phyloP scores from a whole-genome alignment of 2,113 vertebrate species.

The Neogobius melanostomus region DNA sequence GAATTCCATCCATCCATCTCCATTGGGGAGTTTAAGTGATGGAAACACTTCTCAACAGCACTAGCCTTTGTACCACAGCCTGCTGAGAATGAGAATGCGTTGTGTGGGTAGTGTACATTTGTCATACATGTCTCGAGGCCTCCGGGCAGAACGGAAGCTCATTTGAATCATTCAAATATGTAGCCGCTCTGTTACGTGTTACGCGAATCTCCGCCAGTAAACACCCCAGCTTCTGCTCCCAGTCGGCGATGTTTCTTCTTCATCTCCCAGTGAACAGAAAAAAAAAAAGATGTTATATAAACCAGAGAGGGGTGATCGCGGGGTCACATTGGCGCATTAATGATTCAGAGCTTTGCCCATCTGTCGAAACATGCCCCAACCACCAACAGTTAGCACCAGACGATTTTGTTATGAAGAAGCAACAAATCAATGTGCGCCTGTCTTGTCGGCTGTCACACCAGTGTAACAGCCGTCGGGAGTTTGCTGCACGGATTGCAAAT shows the following conservation, averaged over 20 bases:
- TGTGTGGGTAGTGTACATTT: neutral
- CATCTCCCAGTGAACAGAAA: neutral
- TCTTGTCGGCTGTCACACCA: slow-evolving; percentile 46
- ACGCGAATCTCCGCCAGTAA: neutral
- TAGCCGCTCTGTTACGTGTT: neutral
- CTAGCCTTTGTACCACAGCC: neutral
- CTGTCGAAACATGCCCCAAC: slow-evolving; percentile 21
- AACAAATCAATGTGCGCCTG: slow-evolving; percentile 45
- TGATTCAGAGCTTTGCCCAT: slow-evolving; percentile 19
- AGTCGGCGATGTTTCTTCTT: neutral
- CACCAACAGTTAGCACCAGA: slow-evolving; percentile 25
- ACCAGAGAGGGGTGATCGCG: slow-evolving; percentile 9
- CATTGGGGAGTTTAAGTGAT: too few relatives aligned
- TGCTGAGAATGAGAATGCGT: neutral
- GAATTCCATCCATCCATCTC: too few relatives aligned
- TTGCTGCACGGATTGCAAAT: neutral
- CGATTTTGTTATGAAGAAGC: slow-evolving; percentile 26
- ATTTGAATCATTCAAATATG: slow-evolving; percentile 20
- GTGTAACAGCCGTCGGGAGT: slow-evolving; percentile 26
- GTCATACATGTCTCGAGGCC: neutral
- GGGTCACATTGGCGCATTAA: slow-evolving; percentile 27
- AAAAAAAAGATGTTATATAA: neutral
- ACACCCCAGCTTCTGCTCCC: neutral
- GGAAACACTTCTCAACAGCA: too few relatives aligned
- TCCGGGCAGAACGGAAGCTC: neutral